Evolutionary conservation across 1,140 invertebrate species (phyloP).

Genomic region (Whitmania pigra): DNA sequence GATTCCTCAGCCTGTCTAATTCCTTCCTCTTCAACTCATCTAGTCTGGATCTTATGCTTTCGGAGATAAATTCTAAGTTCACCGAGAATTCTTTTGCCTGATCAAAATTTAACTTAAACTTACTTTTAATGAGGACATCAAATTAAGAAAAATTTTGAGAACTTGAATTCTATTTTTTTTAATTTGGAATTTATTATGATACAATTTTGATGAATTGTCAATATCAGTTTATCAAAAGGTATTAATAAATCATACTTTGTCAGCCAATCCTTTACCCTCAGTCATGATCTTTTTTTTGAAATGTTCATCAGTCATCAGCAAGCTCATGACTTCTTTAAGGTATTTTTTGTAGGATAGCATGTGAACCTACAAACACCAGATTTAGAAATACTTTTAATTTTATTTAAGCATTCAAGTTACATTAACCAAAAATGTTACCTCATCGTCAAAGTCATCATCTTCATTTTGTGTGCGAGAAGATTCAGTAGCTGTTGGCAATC

Average conservation of each 20-base stretch:
- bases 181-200: no score
- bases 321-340: constrained; percentile 10
- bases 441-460: no score
- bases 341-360: constrained; percentile 17
- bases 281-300: neutral
- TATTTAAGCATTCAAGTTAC: no score
- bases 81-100: constrained; percentile 59
- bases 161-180: no score
- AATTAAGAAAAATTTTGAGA: no score
- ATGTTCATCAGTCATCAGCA: constrained; percentile 8
- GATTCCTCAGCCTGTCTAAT: constrained; percentile 59
- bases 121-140: no score
- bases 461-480: no score
- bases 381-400: neutral
- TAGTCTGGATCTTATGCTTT: constrained; percentile 69
- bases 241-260: neutral
- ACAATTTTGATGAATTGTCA: no score
- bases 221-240: neutral
- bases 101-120: no score
- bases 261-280: constrained; percentile 2
- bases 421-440: no score
- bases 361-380: constrained; percentile 1
- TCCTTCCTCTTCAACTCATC: constrained; percentile 87
- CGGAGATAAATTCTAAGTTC: constrained; percentile 75
- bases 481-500: no score